These are phyloP conservation scores for Simalia tracyae DNA, from an alignment of 2,797 vertebrate genomes.

Conservation along the genomic window DNA sequence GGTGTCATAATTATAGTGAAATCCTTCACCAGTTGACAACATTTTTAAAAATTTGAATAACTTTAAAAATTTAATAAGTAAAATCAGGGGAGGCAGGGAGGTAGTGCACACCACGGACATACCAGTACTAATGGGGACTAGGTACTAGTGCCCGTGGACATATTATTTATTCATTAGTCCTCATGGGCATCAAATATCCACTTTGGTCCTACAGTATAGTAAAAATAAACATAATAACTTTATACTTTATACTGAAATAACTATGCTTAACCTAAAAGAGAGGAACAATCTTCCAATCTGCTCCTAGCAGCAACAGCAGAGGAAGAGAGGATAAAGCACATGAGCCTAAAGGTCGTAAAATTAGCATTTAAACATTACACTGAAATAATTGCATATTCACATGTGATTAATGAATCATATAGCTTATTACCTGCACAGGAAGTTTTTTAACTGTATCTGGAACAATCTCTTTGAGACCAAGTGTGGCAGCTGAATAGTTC, in stretches of 20 bases:
- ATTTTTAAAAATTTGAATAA: not conserved
- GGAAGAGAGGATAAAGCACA: not conserved
- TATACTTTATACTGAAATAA: not conserved
- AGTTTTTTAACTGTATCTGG: conserved; percentile 89
- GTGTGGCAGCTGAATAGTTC: conserved; percentile 75
- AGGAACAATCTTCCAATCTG: not conserved
- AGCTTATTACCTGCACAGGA: conserved; percentile 67
- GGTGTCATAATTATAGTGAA: not conserved
- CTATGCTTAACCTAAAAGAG: not conserved
- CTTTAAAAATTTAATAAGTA: not conserved
- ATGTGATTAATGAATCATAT: not conserved
- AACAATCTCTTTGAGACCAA: conserved; percentile 75
- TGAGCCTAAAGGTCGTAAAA: not conserved
- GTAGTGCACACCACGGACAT: not conserved
- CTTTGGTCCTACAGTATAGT: not conserved
- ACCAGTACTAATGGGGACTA: not conserved
- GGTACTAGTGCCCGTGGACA: not conserved
- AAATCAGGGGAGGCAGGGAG: not conserved
- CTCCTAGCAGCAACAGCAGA: not conserved
- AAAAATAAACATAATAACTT: not conserved
- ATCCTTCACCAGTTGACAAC: not conserved
- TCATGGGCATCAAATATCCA: not conserved
- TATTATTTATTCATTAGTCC: not conserved
- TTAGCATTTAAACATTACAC: not conserved
- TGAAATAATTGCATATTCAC: not conserved